Base-by-base conservation (phyloP, 53 echinoderm and acorn worm species). In the Echinometra lucunter region DNA sequence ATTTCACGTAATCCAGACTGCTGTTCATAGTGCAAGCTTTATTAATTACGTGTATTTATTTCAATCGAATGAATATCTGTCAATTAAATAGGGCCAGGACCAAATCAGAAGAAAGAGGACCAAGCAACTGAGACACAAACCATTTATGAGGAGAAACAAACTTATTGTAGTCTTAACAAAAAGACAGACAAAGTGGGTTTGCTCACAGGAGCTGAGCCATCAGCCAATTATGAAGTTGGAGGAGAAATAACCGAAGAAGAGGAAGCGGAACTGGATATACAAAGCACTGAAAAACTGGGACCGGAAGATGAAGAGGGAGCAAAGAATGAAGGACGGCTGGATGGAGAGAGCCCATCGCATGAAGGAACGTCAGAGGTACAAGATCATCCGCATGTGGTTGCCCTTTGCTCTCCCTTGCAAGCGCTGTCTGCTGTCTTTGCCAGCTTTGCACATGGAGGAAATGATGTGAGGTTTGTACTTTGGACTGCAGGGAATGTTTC, bases 381-480 rank as follows among this genome's bases (percentile, higher is more conserved):
- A 66, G 97, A 97, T 78, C 94, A 94, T 9, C 94, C 95, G 45
- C 94, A 92, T 18, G 97, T 96, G 30, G 92, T 82, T 21, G 88
- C 57, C 23, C 93, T 98, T 0, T 98, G 97, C 82, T 78, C 87
- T 13, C 96, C 96, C 10, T 88, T 98, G 6, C 97, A 97, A 89
- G 93, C 95, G 11, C 80, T 98, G 4, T 97, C 97, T 0, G 97
- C 98, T 2, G 69, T 95, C 37, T 98, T 98, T 95, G 95, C 95
- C 57, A 94, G 95, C 74, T 98, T 98, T 95, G 96, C 98, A 6
- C 98, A 98, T 95, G 98, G 98, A 37, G 95, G 96, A 18, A 98
- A 98, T 66, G 98, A 98, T 88, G 97, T 98, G 44, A 98, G 98
- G 98, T 98, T 55, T 74, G 94, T 37, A 8, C 4, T 47, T 47